Evolutionary conservation across 92 coral and sea anemone species (phyloP).

Genomic region (Phymanthus crucifer): DNA sequence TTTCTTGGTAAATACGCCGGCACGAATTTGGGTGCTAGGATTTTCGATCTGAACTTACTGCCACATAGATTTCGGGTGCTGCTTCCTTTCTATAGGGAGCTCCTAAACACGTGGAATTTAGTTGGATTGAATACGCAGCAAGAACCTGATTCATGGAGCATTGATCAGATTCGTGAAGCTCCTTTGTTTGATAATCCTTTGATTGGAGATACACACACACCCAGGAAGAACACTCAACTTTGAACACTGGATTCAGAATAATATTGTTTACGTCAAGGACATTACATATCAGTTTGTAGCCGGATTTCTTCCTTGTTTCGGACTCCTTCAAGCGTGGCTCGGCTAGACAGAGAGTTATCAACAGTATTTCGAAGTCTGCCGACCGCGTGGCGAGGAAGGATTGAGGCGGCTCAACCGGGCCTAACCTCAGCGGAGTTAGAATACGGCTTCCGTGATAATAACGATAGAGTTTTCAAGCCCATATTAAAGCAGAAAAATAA

Average conservation of each 20-base stretch:
- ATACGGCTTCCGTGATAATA: background rate
- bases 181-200: constrained; percentile 15
- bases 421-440: background rate
- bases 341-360: background rate
- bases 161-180: background rate
- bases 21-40: background rate
- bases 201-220: background rate
- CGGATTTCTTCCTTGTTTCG: constrained; percentile 10
- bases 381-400: background rate
- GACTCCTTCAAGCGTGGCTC: background rate
- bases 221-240: background rate
- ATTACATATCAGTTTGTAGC: background rate
- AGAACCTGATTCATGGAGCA: background rate
- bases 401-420: constrained; percentile 12
- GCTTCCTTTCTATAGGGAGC: constrained; percentile 1
- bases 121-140: too few relatives aligned
- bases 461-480: background rate
- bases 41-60: background rate
- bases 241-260: background rate
- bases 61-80: background rate
- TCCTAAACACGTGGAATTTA: constrained; percentile 1
- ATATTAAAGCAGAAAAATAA: background rate
- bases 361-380: background rate
- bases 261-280: background rate
- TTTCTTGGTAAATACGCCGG: too few relatives aligned